phyloP scores from a whole-genome alignment of 2,888 invertebrate species.

The Enchytraeus crypticus region DNA sequence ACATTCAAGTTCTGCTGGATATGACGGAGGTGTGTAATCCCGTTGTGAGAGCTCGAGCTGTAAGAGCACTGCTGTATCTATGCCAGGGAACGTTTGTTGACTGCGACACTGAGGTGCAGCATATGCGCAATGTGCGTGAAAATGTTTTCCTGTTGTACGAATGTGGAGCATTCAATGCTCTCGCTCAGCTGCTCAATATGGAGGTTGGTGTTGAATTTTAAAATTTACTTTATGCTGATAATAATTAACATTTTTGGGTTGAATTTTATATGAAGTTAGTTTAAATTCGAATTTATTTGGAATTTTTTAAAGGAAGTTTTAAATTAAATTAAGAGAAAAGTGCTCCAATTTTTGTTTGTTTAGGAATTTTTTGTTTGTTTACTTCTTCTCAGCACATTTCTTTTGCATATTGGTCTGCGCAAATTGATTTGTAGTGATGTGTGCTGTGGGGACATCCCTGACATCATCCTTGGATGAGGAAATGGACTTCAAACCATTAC shows the following conservation, averaged over 20 bases:
- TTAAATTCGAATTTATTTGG: no score
- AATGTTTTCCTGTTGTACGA: constrained; percentile 82
- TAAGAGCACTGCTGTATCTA: constrained; percentile 84
- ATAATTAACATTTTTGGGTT: not conserved
- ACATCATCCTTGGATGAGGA: no score
- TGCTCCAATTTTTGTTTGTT: no score
- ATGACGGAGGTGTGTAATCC: constrained; percentile 81
- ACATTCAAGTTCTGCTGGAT: constrained; percentile 76
- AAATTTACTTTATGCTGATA: not conserved
- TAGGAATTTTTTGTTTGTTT: no score
- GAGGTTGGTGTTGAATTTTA: constrained; percentile 58
- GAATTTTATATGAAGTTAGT: not conserved
- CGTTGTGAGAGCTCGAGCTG: constrained; percentile 73
- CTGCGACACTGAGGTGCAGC: constrained; percentile 66
- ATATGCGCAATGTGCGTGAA: constrained; percentile 69
- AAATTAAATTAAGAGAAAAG: no score
- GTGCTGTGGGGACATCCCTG: no score
- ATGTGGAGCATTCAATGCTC: constrained; percentile 77
- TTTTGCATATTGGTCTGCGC: no score
- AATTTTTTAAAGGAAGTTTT: no score
- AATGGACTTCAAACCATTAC: no score
- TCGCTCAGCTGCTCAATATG: constrained; percentile 83
- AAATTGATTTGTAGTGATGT: no score
- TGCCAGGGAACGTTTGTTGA: constrained; percentile 67
- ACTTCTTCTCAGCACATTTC: no score